A percentile compares a stretch with the other conserved stretches of the same genome.
Evolutionary conservation across 2,797 vertebrate genomes (phyloP).

Genomic region (Micropoecilia bifurca): DNA sequence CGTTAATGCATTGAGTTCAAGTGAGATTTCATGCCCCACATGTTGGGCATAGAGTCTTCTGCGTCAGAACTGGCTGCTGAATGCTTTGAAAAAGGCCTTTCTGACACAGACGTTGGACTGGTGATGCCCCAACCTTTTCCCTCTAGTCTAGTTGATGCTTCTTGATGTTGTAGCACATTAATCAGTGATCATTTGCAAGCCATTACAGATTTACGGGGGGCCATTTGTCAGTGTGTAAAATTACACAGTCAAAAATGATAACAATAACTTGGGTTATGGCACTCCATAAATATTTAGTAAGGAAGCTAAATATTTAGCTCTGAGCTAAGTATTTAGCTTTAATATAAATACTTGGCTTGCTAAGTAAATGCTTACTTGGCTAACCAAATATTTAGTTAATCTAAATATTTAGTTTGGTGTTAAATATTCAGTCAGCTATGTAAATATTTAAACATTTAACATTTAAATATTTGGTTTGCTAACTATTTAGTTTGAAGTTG

Average conservation of each 20-base stretch:
- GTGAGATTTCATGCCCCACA: not conserved
- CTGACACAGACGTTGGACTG: not conserved
- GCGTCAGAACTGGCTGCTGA: not conserved
- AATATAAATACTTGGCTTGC: too few relatives aligned
- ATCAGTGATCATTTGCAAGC: not conserved
- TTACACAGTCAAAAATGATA: too few relatives aligned
- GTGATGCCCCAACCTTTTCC: not conserved
- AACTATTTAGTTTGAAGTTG: not conserved
- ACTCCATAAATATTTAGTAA: not conserved
- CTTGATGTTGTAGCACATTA: not conserved
- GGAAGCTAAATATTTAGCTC: not conserved
- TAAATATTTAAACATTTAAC: not conserved
- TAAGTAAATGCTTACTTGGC: not conserved
- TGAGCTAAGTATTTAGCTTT: too few relatives aligned
- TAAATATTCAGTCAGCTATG: not conserved
- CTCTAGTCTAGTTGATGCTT: not conserved
- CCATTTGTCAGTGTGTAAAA: too few relatives aligned
- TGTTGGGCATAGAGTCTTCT: not conserved
- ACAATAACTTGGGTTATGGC: too few relatives aligned
- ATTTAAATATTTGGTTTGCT: not conserved
- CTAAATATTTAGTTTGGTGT: too few relatives aligned
- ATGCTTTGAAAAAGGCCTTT: not conserved
- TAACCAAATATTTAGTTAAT: not conserved
- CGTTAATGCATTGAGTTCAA: not conserved
- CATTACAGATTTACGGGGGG: not conserved